phyloP scores from a whole-genome alignment of 2,113 vertebrate species.

The Pipa parva region DNA sequence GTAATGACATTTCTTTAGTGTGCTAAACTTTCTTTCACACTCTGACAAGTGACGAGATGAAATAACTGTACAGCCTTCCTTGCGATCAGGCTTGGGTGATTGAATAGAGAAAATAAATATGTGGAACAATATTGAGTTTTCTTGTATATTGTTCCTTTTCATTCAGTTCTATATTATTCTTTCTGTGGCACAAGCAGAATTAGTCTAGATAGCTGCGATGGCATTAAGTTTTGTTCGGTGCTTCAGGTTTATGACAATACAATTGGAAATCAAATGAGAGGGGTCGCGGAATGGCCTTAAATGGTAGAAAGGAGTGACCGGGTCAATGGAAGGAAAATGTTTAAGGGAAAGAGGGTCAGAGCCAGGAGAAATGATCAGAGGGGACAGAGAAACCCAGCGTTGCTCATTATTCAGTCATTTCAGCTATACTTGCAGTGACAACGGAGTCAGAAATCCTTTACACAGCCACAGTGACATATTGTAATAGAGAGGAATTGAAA shows the following conservation, averaged over 20 bases:
- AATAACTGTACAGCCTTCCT: no score
- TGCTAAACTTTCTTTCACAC: no score
- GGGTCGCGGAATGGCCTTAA: neutral
- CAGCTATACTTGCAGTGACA: neutral
- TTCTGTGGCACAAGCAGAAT: neutral
- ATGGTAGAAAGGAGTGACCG: neutral
- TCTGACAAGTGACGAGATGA: no score
- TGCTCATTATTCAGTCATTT: neutral
- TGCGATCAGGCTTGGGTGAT: no score
- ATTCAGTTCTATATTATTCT: neutral
- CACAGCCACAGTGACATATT: neutral
- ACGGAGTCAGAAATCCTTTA: neutral
- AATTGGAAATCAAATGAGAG: neutral
- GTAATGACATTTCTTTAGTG: no score
- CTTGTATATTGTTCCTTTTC: neutral
- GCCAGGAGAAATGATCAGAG: neutral
- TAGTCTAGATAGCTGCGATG: neutral
- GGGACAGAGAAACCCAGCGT: neutral
- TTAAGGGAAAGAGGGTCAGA: neutral
- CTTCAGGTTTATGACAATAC: slow-evolving; percentile 2
- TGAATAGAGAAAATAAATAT: no score
- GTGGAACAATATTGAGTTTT: no score
- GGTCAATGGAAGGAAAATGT: neutral
- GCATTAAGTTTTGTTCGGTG: neutral
- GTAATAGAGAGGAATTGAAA: neutral